Evolutionary conservation across 2,888 invertebrate genomes (phyloP), one percentile per base, ranked within the genome.

Genomic region (Eupsilia transversa): DNA sequence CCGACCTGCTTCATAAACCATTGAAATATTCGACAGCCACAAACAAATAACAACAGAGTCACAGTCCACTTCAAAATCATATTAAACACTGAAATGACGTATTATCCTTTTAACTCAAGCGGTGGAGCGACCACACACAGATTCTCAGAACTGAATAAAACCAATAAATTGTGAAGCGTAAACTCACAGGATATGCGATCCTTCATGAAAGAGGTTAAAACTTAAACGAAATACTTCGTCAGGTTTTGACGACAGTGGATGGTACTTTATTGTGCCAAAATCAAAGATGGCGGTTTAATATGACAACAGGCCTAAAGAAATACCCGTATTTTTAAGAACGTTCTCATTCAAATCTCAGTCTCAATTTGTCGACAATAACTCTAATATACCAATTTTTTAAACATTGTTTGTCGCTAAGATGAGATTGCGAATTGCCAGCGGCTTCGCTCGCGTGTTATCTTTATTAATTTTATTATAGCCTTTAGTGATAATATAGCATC

Each of bases 121-220:
- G 30, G 43, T 72, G 57, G 57, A 35, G 54, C 27, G 77, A 71
- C 79, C 84, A 79, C 84, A 82, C 84, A 70, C 60, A 17, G 70
- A 12, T 84, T 83, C 84, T 65, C 12, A 35, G 84, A 84, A 84
- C 76, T 64, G 77, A 75, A 74, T 81, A 81, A 78, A 76, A 83
- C 56, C 61, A 81, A 81, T 75, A 83, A 78, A 81, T 81, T 59
- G 6, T 60, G 27, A 81, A 60, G 30, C 67, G 43, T 74, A 65
- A 82, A 82, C 68, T 65, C 68, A 57, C 52, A 74, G 77, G 77
- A 83, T 73, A 80, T 54, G 72, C 59, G 68, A 72, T 83, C 74
- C 59, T 52, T 83, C 71, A 74, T 43, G 49, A 67, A 74, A n/a
- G 64, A 64, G 73, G 30, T 52, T 43, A 27, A 35, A 73, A 57